Conservation (phyloP, 2,888 invertebrate species). For the Leuctra nigra region DNA sequence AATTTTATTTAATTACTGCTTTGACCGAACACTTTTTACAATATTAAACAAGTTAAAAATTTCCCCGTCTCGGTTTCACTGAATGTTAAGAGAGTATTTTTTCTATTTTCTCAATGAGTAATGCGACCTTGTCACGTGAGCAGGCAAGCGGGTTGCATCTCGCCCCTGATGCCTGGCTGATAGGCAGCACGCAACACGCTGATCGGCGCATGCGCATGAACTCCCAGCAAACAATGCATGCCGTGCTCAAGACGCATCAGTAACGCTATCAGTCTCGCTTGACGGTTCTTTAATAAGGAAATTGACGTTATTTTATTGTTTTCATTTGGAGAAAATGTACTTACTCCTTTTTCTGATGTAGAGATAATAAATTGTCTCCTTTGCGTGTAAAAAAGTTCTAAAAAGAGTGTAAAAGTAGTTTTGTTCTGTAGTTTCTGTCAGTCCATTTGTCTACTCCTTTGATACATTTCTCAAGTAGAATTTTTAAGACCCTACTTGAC, state of each 20-base stretch:
- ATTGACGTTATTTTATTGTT: not conserved
- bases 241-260: not conserved
- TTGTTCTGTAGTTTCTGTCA: too few relatives aligned
- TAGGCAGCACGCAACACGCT: constrained; percentile 4
- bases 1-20: too few relatives aligned
- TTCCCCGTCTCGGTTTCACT: not conserved
- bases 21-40: too few relatives aligned
- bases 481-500: too few relatives aligned
- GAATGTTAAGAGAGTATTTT: not conserved
- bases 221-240: not conserved
- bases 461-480: too few relatives aligned
- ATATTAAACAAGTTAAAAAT: too few relatives aligned
- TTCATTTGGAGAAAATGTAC: too few relatives aligned
- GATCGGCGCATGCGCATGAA: not conserved
- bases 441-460: too few relatives aligned
- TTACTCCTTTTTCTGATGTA: too few relatives aligned
- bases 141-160: not conserved
- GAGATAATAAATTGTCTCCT: too few relatives aligned
- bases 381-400: too few relatives aligned
- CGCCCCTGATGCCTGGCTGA: not conserved
- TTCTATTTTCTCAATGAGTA: constrained; percentile 21
- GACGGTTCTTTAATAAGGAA: not conserved
- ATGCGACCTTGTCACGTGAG: constrained; percentile 23
- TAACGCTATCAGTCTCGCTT: not conserved
- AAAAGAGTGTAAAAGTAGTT: too few relatives aligned